Base-by-base conservation (phyloP, 1,140 invertebrate species). In the Agraylea sexmaculata region DNA sequence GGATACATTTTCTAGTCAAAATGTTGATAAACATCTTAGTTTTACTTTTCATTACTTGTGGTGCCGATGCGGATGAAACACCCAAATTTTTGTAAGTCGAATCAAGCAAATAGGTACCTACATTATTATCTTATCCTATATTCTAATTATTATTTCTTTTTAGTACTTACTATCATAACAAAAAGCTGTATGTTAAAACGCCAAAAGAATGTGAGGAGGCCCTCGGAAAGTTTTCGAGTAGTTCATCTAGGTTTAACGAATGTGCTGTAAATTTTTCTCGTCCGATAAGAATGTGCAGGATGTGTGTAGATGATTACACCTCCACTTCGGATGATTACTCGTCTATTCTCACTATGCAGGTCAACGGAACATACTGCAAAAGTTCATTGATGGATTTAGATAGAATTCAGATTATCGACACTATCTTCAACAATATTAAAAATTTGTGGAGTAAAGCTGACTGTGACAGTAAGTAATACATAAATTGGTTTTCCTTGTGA, bases 401-500 rank as follows among this genome's bases (percentile, higher is more conserved):
- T 53, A 58, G 69, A 46, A 52, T 74, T 41, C 59, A 71, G 59
- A 67, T 65, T 31, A 53, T 74, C 16, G 48, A 68, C 49, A 58
- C 62, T 20, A 58, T 64, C 42, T 65, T 70, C 58, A 47, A 59
- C n/a, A 64, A 62, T 48, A 62, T 60, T 46, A 49, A 59, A 23
- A 48, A 57, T 45, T 46, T 74, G 30, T 74, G 71, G 71, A 52
- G 60, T 39, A 63, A 60, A 54, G 70, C 66, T 30, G 67, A 70
- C 51, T 74, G 71, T 54, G 59, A 70, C 56, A 62, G 71, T 73
- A 57, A 49, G 54, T 63, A 50, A 29, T 27, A 43, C 27, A 27
- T 2, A 28, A 31, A 25, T 31, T 23, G 42, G 38, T 38, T 17
- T 43, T 47, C 37, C 18, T 31, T 39, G 25, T 37, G n/a, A 15